Conservation (phyloP, 2,888 invertebrate genomes). For the Rhingia rostrata region DNA sequence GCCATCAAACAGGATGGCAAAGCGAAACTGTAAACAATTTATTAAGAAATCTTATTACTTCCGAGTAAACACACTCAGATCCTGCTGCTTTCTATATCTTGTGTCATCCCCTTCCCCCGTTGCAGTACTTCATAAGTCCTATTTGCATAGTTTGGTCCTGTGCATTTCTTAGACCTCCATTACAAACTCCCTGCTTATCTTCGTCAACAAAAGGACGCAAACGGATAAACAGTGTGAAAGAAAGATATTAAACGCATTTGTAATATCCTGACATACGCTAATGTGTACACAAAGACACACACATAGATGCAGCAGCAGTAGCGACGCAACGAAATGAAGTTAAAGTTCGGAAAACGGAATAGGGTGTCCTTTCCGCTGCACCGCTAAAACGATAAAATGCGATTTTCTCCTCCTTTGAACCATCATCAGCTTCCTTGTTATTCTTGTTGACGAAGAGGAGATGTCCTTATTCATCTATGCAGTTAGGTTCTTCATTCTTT, state of each 20-base stretch:
- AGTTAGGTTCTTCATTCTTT: conserved; percentile 37
- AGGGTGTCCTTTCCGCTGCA: conserved; percentile 11
- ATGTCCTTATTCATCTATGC: conserved; percentile 46
- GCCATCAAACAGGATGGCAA: no score
- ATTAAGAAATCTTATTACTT: conserved; percentile 46
- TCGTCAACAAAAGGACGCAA: conserved; percentile 13
- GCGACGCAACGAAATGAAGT: conserved; percentile 5
- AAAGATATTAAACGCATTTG: conserved; percentile 48
- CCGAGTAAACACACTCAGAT: conserved; percentile 33
- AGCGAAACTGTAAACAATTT: conserved; percentile 18
- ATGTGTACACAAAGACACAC: conserved; percentile 16
- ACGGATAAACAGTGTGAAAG: conserved; percentile 34
- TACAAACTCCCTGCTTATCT: conserved; percentile 38
- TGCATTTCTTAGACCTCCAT: conserved; percentile 25
- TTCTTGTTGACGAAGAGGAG: conserved; percentile 11
- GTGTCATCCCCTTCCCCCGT: no score
- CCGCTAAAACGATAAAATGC: conserved; percentile 36
- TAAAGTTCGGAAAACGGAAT: background rate
- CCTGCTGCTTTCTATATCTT: background rate
- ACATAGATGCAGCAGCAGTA: conserved; percentile 13
- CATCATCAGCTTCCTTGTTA: conserved; percentile 40
- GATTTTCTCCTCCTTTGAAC: conserved; percentile 58
- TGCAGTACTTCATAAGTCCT: background rate
- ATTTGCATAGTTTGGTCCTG: conserved; percentile 14
- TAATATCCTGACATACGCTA: conserved; percentile 56